These are phyloP conservation scores for Pollachius pollachius DNA, from an alignment of 2,113 vertebrate genomes.

Conservation along the genomic window DNA sequence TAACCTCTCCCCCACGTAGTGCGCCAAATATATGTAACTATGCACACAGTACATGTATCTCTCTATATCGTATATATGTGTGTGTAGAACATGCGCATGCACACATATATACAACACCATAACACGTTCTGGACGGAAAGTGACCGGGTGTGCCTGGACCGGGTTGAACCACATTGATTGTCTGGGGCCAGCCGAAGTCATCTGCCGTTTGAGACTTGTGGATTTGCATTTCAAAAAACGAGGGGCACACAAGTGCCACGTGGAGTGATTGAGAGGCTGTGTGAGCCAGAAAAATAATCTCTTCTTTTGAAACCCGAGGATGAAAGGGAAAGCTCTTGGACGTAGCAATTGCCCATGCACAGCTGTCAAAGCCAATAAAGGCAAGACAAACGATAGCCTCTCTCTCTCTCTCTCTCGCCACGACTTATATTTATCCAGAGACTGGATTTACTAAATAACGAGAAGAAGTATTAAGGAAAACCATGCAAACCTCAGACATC, in stretches of 20 bases:
- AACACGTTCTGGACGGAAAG: slow-evolving; percentile 45
- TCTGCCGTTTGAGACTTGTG: slow-evolving; percentile 36
- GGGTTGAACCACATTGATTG: slow-evolving; percentile 95
- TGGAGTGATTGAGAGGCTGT: slow-evolving; percentile 49
- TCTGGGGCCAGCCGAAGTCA: slow-evolving; percentile 34
- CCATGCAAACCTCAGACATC: background rate
- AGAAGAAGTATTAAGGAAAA: no score
- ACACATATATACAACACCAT: slow-evolving; percentile 70
- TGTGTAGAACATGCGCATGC: slow-evolving; percentile 68
- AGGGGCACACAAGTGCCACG: slow-evolving; percentile 21
- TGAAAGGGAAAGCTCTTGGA: slow-evolving; percentile 33
- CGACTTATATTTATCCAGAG: no score
- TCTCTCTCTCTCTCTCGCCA: background rate
- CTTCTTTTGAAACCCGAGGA: slow-evolving; percentile 38
- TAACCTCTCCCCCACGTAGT: slow-evolving; percentile 71
- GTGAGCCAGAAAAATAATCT: slow-evolving; percentile 27
- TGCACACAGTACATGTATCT: slow-evolving; percentile 79
- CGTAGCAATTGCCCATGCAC: slow-evolving; percentile 1
- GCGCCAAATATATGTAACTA: slow-evolving; percentile 79
- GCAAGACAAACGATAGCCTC: slow-evolving; percentile 17
- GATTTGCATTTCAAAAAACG: slow-evolving; percentile 51
- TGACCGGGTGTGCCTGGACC: slow-evolving; percentile 80
- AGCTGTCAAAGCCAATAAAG: slow-evolving; percentile 18
- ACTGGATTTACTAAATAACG: no score
- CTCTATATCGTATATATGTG: slow-evolving; percentile 72